Evolutionary conservation across 1,140 invertebrate species (phyloP), one percentile per base, ranked within the genome.

Genomic region (Tetramorium simillimum): DNA sequence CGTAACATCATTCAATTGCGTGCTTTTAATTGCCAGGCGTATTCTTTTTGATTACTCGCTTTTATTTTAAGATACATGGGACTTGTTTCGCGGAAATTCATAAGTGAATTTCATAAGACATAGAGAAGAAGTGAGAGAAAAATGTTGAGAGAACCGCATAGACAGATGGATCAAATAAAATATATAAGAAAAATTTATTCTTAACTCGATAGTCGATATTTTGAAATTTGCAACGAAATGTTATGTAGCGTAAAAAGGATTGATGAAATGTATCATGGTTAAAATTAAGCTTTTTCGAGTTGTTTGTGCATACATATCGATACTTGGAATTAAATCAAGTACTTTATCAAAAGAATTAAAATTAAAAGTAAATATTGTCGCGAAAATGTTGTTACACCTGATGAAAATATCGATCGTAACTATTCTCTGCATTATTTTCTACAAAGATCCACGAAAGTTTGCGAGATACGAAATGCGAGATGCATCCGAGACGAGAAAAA

Each of bases 1-100:
- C 63, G 33, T 43, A 81, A 81, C 60, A 24, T 0, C 6, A 43
- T 72, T 49, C 18, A 81, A 53, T 81, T 16, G 63, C 63, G n/a
- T 53, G 43, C 18, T 53, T 40, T 9, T 67, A 53, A 81, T 81
- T 56, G n/a, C 12, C 18, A 33, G 43, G 21, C 16, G n/a, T 81
- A 69, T 69, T 70, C 3, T 43, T 69, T 69, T 28, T 18, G 70
- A 70, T 69, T 33, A n/a, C 28, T 56, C 21, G 14, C 46, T 69
- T 58, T 70, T 33, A 1, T 9, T 40, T 24, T 3, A 28, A 70
- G 37, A 33, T 46, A 46, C 10, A 62, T n/a, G 40, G 40, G 14
- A 49, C 28, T 56, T 37, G 37, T 40, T 18, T 46, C 16, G 10
- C 24, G 43, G 24, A 78, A 78, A 40, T 51, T 33, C 3, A 33